Evolutionary conservation across 2,113 vertebrate species (phyloP), one percentile per base, ranked within the genome.

Genomic region (Pao palembangensis): DNA sequence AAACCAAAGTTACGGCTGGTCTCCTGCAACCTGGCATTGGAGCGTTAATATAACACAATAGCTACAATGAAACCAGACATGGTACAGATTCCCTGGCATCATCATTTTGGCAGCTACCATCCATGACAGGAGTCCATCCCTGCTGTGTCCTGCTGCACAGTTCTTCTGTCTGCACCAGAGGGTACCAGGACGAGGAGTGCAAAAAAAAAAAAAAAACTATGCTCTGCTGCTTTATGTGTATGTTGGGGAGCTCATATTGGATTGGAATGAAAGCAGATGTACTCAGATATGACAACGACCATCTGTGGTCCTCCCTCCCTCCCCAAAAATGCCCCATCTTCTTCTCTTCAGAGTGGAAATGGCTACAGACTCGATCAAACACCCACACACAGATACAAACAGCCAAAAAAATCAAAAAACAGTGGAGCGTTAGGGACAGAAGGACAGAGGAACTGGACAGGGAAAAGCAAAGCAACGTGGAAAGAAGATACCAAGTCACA

Each of bases 211-310:
- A 34, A 19, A 12, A 13, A 41, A 15, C 8, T 52, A 38, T 12
- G 11, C 10, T 38, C 11, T 38, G 10, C 8, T 11, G 34, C 34
- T 12, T 38, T 11, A 12, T 51, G 17, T 58, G 50, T 61, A 49
- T 66, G 49, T 55, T 55, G 46, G 51, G 20, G n/a, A 65, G 60
- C 31, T 2, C 23, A 55, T 71, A 61, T 71, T 78, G 71, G 76
- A 68, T 59, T 78, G 74, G 49, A 71, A 66, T 42, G 53, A 59
- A 76, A 70, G 72, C 83, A 87, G 85, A 87, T 85, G 81, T 83
- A 83, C 63, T 34, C 67, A 80, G 75, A 82, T 73, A 79, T 87
- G 79, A 83, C 79, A 76, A 79, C 68, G 71, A 75, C 83, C 81
- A 87, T 87, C 83, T 87, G 83, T 78, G 81, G 67, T 85, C 67